Conservation (phyloP, 1,140 invertebrate genomes). For the Drosophila erecta region DNA sequence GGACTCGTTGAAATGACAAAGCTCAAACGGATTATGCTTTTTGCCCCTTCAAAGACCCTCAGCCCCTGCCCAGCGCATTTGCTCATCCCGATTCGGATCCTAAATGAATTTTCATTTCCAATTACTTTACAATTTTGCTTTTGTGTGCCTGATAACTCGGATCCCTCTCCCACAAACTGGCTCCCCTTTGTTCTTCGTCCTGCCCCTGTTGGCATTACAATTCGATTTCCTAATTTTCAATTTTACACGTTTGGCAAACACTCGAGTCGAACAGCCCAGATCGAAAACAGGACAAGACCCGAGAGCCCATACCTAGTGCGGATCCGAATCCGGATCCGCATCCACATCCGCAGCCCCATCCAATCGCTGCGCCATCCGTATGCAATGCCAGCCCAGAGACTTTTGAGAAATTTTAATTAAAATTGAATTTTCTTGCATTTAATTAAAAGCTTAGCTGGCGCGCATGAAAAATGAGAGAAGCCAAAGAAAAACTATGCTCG, state of each 20-base stretch:
- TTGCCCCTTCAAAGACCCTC: neutral
- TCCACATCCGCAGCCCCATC: slow-evolving; percentile 4
- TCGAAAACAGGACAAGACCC: slow-evolving; percentile 39
- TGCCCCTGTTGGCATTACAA: slow-evolving; percentile 52
- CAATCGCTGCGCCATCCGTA: slow-evolving; percentile 47
- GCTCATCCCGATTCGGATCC: slow-evolving; percentile 41
- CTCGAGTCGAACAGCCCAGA: slow-evolving; percentile 45
- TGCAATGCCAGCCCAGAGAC: slow-evolving; percentile 60
- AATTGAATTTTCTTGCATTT: slow-evolving; percentile 83
- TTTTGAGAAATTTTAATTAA: slow-evolving; percentile 82
- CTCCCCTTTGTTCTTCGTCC: neutral
- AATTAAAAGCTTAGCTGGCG: slow-evolving; percentile 78
- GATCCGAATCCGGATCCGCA: slow-evolving; percentile 21
- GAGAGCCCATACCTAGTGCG: slow-evolving; percentile 7
- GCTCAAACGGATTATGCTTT: slow-evolving; percentile 39
- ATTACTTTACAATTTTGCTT: slow-evolving; percentile 80
- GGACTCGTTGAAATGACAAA: slow-evolving; percentile 1
- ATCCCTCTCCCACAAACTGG: slow-evolving; percentile 3
- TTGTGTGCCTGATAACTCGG: slow-evolving; percentile 54
- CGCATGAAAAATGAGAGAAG: slow-evolving; percentile 52
- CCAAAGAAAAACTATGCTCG: slow-evolving; percentile 64
- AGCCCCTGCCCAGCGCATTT: slow-evolving; percentile 22
- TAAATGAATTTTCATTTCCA: slow-evolving; percentile 81
- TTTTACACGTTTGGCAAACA: slow-evolving; percentile 83
- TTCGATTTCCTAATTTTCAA: slow-evolving; percentile 83